Base-by-base conservation (phyloP, 2,113 vertebrate genomes). In the Corythornis madagascariensis region DNA sequence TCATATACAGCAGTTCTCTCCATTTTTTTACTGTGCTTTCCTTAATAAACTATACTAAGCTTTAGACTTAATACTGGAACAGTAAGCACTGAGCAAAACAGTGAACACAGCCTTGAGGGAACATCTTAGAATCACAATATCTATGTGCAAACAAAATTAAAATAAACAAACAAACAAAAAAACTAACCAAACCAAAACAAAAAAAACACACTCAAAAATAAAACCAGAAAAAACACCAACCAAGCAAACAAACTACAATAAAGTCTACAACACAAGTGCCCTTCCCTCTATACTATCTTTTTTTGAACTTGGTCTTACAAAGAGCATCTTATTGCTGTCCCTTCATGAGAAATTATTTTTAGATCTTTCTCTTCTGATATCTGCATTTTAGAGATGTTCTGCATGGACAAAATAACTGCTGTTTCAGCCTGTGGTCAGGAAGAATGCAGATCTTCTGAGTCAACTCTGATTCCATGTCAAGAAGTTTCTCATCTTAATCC, bases 391-490 rank as follows among this genome's bases (percentile, higher is more conserved):
- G 33, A 38, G 50, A 55, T 50, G 17, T 42, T 82, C n/a, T 79
- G 3, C 2, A 1, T 16, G 56, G 57, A 57, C 38, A 79, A 69
- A 90, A 87, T 38, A 77, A 47, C 33, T 13, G 3, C 25, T 52
- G 9, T 40, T 95, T 81, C 79, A 91, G 43, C 26, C 61, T 43
- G 28, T 61, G 64, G 13, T 81, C 64, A 77, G 82, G n/a, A 93
- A 89, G 83, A 7, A 55, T 31, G n/a, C 63, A 92, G 87, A 65
- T 89, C 67, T 89, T 79, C 74, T 85, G 87, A 80, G 93, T 78
- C 61, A 2, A 78, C 70, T 81, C 25, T 81, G 63, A 83, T 56
- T 91, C 56, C 9, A 19, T 74, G 64, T 90, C 65, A 92, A 91
- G 60, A 83, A 47, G 24, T 60, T 95, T 92, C 71, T 81, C 40